These are phyloP conservation scores for Nemotelus nigrinus DNA, from an alignment of 2,888 invertebrate genomes.

Conservation along the genomic window DNA sequence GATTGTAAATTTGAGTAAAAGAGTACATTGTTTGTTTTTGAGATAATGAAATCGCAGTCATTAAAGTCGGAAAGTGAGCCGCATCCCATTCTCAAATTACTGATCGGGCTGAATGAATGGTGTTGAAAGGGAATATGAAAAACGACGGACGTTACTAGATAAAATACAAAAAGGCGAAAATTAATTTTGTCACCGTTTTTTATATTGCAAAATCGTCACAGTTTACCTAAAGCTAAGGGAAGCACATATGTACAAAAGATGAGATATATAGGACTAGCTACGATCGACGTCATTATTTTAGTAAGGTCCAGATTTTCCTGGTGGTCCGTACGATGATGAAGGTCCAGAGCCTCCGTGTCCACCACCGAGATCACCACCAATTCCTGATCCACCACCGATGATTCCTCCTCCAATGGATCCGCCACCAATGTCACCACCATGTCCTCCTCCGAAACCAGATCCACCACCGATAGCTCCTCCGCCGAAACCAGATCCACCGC, in stretches of 20 bases:
- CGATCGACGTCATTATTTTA: constrained; percentile 55
- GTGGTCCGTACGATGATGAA: constrained; percentile 73
- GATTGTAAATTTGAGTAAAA: no score
- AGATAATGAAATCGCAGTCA: no score
- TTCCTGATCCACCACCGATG: constrained; percentile 53
- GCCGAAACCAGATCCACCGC: constrained; percentile 51
- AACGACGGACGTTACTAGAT: neutral
- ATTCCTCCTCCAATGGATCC: constrained; percentile 53
- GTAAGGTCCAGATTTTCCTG: constrained; percentile 77
- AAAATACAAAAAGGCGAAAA: constrained; percentile 17
- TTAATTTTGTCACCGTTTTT: constrained; percentile 65
- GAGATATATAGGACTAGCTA: constrained; percentile 54
- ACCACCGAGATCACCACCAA: constrained; percentile 48
- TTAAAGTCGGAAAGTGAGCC: no score
- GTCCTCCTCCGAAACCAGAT: constrained; percentile 52
- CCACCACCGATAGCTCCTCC: constrained; percentile 53
- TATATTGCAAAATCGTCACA: constrained; percentile 59
- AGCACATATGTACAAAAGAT: constrained; percentile 54
- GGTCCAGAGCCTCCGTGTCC: constrained; percentile 57
- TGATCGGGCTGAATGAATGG: neutral
- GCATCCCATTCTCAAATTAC: no score
- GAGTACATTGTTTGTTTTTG: no score
- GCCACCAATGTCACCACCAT: constrained; percentile 52
- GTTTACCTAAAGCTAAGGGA: constrained; percentile 52
- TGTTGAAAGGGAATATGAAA: neutral